These are phyloP conservation scores for Micoletzkya japonica DNA, from an alignment of 2,888 invertebrate species.

Conservation along the genomic window DNA sequence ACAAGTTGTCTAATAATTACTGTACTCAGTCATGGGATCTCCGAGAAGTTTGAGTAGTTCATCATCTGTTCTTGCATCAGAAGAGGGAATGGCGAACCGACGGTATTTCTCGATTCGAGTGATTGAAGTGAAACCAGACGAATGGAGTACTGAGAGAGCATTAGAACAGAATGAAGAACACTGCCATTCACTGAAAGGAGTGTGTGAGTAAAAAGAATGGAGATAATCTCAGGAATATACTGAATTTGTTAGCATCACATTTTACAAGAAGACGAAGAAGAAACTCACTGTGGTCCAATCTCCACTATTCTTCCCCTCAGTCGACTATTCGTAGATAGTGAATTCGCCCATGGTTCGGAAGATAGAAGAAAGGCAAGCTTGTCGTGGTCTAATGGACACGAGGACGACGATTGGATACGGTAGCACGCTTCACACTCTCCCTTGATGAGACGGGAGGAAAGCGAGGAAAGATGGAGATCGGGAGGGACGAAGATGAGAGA, in stretches of 20 bases:
- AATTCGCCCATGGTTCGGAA: not conserved
- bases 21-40: slow-evolving; percentile 44
- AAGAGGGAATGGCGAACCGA: slow-evolving; percentile 72
- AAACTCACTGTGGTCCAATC: slow-evolving; percentile 34
- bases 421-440: not conserved
- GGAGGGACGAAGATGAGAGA: not conserved
- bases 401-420: not conserved
- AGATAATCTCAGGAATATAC: no score
- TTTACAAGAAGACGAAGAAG: not conserved
- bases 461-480: not conserved
- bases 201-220: no score
- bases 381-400: not conserved
- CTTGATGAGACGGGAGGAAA: not conserved
- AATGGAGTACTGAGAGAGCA: slow-evolving; percentile 88
- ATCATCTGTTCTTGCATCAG: slow-evolving; percentile 21
- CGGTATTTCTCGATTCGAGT: slow-evolving; percentile 81
- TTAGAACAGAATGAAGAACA: slow-evolving; percentile 94
- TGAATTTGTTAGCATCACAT: not conserved
- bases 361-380: slow-evolving; percentile 2
- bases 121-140: slow-evolving; percentile 78
- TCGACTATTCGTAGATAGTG: not conserved
- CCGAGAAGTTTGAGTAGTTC: slow-evolving; percentile 39
- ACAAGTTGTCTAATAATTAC: not conserved
- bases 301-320: not conserved
- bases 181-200: slow-evolving; percentile 76